These are phyloP conservation scores for Sarcophaga rosellei DNA, from an alignment of 2,888 invertebrate species.

Conservation along the genomic window DNA sequence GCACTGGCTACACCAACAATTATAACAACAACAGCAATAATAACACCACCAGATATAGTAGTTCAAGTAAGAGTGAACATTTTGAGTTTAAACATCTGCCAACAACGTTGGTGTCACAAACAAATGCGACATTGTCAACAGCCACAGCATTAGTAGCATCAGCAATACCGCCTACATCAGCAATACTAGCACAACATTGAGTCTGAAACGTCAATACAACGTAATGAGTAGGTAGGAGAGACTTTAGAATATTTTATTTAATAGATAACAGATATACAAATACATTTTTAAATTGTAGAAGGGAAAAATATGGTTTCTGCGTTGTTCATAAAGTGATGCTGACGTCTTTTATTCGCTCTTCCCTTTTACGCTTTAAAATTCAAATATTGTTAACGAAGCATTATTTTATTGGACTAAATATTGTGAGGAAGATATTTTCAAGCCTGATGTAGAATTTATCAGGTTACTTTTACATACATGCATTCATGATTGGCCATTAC, in stretches of 20 bases:
- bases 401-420: too few relatives aligned
- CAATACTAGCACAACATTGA: conserved; percentile 59
- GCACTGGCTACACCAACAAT: conserved; percentile 50
- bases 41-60: conserved; percentile 21
- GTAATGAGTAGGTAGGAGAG: conserved; percentile 74
- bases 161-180: conserved; percentile 52
- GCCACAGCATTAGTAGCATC: conserved; percentile 50
- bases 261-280: too few relatives aligned
- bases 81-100: conserved; percentile 44
- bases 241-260: not conserved
- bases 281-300: too few relatives aligned
- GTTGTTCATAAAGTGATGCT: too few relatives aligned
- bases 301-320: too few relatives aligned
- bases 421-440: too few relatives aligned
- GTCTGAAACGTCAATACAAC: conserved; percentile 73
- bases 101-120: conserved; percentile 49
- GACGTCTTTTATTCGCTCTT: too few relatives aligned
- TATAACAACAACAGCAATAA: conserved; percentile 34
- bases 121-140: conserved; percentile 40
- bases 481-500: too few relatives aligned
- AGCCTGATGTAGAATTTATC: too few relatives aligned
- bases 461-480: not conserved
- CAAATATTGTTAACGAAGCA: too few relatives aligned
- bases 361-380: too few relatives aligned
- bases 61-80: conserved; percentile 46